phyloP scores from a whole-genome alignment of 1,140 invertebrate species.

The Chelonus insularis region DNA sequence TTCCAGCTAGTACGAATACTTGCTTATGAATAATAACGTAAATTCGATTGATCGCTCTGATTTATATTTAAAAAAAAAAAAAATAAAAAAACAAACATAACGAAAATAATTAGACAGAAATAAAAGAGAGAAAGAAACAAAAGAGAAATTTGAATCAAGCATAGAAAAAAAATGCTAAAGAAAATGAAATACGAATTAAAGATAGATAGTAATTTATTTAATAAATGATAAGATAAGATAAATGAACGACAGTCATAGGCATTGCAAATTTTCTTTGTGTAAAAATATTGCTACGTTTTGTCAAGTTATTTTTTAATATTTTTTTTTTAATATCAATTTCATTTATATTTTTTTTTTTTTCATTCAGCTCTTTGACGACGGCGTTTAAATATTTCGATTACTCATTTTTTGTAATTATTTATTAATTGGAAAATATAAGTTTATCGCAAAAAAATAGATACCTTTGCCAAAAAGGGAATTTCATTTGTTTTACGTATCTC shows the following conservation, averaged over 20 bases:
- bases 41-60: no score
- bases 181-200: conserved; percentile 18
- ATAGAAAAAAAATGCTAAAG: conserved; percentile 31
- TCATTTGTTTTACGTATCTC: conserved; percentile 42
- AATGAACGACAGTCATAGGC: conserved; percentile 34
- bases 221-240: conserved; percentile 28
- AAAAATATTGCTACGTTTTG: conserved; percentile 51
- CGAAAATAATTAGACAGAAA: conserved; percentile 8
- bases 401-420: no score
- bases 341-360: conserved; percentile 5
- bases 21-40: conserved; percentile 31
- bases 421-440: no score
- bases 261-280: conserved; percentile 46
- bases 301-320: conserved; percentile 29
- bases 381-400: no score
- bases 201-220: background rate
- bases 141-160: conserved; percentile 19
- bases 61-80: conserved; percentile 36
- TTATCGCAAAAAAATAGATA: conserved; percentile 45
- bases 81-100: conserved; percentile 13
- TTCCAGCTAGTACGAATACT: conserved; percentile 14
- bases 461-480: conserved; percentile 15
- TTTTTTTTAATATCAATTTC: conserved; percentile 21
- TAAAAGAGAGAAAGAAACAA: conserved; percentile 15
- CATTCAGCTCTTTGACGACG: no score